Conservation (phyloP, 1,140 invertebrate species). For the Frieseomelitta varia region DNA sequence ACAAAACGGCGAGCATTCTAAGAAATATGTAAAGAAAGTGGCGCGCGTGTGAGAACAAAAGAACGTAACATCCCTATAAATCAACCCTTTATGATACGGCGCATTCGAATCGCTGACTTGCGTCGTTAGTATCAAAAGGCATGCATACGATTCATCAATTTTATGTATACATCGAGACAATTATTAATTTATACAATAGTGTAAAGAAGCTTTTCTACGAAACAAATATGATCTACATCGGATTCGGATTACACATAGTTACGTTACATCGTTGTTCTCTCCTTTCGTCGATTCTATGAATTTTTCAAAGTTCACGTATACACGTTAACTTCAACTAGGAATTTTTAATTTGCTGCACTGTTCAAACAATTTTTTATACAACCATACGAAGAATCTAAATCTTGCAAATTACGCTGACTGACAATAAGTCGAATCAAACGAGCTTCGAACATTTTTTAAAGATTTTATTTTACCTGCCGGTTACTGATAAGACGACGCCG, state of each 20-base stretch:
- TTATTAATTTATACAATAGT: neutral
- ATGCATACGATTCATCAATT: constrained; percentile 9
- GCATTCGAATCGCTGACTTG: constrained; percentile 1
- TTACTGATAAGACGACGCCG: neutral
- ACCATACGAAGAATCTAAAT: neutral
- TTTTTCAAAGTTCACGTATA: neutral
- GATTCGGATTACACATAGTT: neutral
- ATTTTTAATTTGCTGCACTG: neutral
- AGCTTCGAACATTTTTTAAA: neutral
- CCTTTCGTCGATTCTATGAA: neutral
- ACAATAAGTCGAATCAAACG: neutral
- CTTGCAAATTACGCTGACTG: neutral
- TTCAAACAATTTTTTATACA: neutral
- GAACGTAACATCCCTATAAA: neutral
- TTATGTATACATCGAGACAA: neutral
- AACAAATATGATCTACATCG: neutral
- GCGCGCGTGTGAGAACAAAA: neutral
- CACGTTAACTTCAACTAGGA: neutral
- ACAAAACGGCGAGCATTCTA: neutral
- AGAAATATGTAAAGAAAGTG: neutral
- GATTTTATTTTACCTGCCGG: neutral
- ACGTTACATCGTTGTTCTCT: neutral
- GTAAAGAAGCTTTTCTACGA: constrained; percentile 14
- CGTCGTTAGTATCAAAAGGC: neutral
- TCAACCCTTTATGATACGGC: neutral